Evolutionary conservation across 2,888 invertebrate species (phyloP), one percentile per base, ranked within the genome.

Genomic region (Tipula lateralis): DNA sequence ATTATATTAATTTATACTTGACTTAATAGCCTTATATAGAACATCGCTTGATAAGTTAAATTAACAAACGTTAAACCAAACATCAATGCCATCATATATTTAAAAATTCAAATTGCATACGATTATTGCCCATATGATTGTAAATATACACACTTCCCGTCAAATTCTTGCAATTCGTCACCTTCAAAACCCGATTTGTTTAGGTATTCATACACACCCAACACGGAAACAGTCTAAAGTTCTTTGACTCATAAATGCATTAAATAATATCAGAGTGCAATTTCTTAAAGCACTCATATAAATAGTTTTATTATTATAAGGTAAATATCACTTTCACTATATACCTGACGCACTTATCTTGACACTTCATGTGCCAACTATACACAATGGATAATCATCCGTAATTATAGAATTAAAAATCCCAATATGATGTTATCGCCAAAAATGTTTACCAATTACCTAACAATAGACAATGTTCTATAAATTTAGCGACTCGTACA

Each of bases 371-470:
- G n/a, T 2, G n/a, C n/a, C n/a, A n/a, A n/a, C n/a, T n/a, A n/a
- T n/a, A 44, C 2, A 44, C n/a, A 44, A 44, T 44, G 5, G 44
- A 4, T 44, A n/a, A 44, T 44, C 44, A 44, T 44, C 44, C 2
- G 44, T 16, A 44, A n/a, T 44, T 50, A 19, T 66, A 66, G 24
- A 66, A 12, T 66, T 24, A 7, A 24, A 66, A 24, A 66, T 24
- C 66, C 66, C 19, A 66, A 66, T 24, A 66, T 66, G 66, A 66
- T 66, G 66, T 66, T 66, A 66, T 66, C 66, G 66, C 66, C 66
- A 66, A 24, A 66, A 66, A 66, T 66, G 66, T 66, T 66, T 24
- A 66, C 19, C 66, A 66, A 66, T 66, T 24, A 66, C 24, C 44
- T 24, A 66, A 66, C 66, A 66, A 66, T 66, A 66, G 66, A 66